phyloP scores from a whole-genome alignment of 2,797 vertebrate species.

The Coregonus sp. region DNA sequence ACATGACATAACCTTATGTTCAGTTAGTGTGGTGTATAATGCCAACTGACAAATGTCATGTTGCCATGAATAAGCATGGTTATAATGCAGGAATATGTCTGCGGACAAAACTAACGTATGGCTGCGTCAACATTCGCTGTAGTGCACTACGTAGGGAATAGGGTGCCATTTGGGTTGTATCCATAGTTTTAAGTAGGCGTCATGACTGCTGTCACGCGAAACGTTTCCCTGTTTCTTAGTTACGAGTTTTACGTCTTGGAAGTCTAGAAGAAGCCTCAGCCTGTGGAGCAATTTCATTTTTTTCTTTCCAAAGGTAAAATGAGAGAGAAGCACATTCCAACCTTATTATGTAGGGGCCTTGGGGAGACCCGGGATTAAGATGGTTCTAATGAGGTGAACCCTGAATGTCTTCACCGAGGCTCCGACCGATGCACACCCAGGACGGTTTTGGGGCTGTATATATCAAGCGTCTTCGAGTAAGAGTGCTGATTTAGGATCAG shows the following conservation, averaged over 20 bases:
- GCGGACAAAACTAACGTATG: background rate
- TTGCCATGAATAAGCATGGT: background rate
- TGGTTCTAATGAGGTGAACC: slow-evolving; percentile 82
- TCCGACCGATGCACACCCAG: slow-evolving; percentile 58
- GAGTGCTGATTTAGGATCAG: too few species aligned
- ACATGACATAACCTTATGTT: slow-evolving; percentile 2
- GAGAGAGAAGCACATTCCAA: slow-evolving; percentile 74
- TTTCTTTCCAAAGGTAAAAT: slow-evolving; percentile 65
- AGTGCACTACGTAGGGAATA: background rate
- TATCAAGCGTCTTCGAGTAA: too few species aligned
- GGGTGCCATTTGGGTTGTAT: background rate
- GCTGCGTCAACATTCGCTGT: slow-evolving; percentile 18
- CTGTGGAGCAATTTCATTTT: slow-evolving; percentile 74
- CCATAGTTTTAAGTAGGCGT: slow-evolving; percentile 35
- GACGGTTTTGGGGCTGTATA: slow-evolving; percentile 28
- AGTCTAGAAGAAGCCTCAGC: slow-evolving; percentile 63
- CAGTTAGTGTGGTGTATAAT: background rate
- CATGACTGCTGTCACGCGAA: slow-evolving; percentile 42
- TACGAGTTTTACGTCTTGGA: slow-evolving; percentile 57
- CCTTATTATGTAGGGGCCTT: slow-evolving; percentile 76
- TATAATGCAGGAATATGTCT: background rate
- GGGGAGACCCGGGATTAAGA: slow-evolving; percentile 78
- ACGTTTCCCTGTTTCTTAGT: slow-evolving; percentile 50
- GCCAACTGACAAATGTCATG: background rate
- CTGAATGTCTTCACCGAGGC: slow-evolving; percentile 76